These are phyloP conservation scores for Tridacna gigas DNA, from an alignment of 2,888 invertebrate genomes.

Conservation along the genomic window DNA sequence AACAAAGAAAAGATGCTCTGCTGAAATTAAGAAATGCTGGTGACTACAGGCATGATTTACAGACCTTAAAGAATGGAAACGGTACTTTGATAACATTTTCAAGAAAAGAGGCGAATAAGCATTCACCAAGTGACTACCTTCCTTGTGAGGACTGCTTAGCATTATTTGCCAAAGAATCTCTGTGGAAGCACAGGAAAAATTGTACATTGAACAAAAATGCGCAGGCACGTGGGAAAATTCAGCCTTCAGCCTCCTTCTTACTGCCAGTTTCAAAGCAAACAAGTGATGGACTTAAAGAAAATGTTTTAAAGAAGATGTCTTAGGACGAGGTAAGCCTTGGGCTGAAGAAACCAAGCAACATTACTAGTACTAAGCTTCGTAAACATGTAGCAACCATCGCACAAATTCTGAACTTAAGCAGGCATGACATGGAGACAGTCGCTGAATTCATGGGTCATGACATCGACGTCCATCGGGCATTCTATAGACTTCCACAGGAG, in stretches of 20 bases:
- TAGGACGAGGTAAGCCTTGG: conserved; percentile 31
- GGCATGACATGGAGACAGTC: too few relatives aligned
- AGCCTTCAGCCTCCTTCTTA: conserved; percentile 33
- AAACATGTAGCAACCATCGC: too few relatives aligned
- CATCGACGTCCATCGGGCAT: too few relatives aligned
- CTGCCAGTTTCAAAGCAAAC: conserved; percentile 27
- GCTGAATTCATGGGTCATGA: too few relatives aligned
- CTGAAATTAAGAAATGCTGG: conserved; percentile 48
- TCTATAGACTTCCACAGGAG: too few relatives aligned
- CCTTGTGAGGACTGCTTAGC: conserved; percentile 50
- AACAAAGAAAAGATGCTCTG: conserved; percentile 29
- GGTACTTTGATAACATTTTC: conserved; percentile 37
- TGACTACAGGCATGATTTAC: conserved; percentile 43
- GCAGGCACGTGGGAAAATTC: conserved; percentile 33
- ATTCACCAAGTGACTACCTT: conserved; percentile 28
- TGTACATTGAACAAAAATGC: neutral
- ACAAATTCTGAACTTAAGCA: too few relatives aligned
- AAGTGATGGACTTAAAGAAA: conserved; percentile 41
- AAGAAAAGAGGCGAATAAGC: conserved; percentile 29
- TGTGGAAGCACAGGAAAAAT: conserved; percentile 7
- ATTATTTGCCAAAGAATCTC: conserved; percentile 16
- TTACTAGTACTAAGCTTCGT: too few relatives aligned
- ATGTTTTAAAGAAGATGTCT: conserved; percentile 27
- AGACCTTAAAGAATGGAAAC: conserved; percentile 36
- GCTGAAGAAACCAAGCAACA: too few relatives aligned